Percentiles rank a stretch among this genome's conserved stretches.
These are phyloP conservation scores for Heptranchias perlo DNA, from an alignment of 2,113 vertebrate species.

Conservation along the genomic window DNA sequence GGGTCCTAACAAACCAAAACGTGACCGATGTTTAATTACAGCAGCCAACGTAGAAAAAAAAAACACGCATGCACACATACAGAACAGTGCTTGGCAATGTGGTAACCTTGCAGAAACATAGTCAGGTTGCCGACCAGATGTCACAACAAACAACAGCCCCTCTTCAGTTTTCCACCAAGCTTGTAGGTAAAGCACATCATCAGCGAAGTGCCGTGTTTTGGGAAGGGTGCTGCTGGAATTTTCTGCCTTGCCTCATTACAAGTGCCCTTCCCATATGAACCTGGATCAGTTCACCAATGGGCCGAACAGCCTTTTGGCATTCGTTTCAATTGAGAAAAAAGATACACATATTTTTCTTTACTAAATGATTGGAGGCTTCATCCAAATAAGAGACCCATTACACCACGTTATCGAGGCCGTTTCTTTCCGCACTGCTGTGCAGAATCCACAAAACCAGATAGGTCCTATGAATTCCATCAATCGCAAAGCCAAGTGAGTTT, in stretches of 20 bases:
- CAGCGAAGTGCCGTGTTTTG: not conserved
- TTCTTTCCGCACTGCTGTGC: not conserved
- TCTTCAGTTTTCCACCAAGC: not conserved
- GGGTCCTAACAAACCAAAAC: constrained; percentile 17
- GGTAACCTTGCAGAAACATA: not conserved
- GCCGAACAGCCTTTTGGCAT: not conserved
- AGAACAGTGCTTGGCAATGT: not conserved
- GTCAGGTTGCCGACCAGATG: not conserved
- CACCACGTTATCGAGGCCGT: not conserved
- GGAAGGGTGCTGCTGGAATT: not conserved
- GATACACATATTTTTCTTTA: not conserved
- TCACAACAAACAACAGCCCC: not conserved
- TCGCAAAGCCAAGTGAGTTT: not conserved
- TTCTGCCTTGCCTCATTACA: not conserved
- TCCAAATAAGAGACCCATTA: not conserved
- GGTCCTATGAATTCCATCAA: not conserved
- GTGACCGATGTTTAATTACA: not conserved
- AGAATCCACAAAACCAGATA: not conserved
- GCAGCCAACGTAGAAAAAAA: too few species aligned
- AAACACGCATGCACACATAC: not conserved
- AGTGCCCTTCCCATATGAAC: not conserved
- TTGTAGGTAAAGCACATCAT: not conserved
- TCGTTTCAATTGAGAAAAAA: not conserved
- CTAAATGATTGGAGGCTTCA: not conserved
- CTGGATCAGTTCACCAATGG: not conserved